Evolutionary conservation across 2,113 vertebrate species (phyloP), one percentile per base, ranked within the genome.

Genomic region (Vanacampus margaritifer): DNA sequence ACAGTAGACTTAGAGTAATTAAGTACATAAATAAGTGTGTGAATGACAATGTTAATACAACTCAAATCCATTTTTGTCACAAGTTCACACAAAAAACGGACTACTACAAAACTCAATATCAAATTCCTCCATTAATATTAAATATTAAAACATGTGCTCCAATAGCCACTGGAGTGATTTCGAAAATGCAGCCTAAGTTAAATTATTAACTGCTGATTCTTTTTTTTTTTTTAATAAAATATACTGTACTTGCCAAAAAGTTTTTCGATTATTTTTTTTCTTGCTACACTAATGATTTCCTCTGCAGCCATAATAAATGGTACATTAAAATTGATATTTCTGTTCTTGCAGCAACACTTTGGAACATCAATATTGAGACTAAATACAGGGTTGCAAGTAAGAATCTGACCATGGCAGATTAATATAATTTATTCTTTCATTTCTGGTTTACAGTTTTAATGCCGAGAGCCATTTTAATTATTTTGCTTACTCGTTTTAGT

Each of bases 271-370:
- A 23, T 5, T 32, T 35, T 57, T 57, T 17, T 35, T 26, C 23
- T 57, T 32, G 13, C 54, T 57, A 32, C 26, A 17, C 5, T 17
- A 32, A 57, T 32, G 54, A 32, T 57, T 17, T 32, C 26, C 54
- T 57, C 24, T 32, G 6, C 13, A 32, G 48, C 26, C 16, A 32
- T 63, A 26, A 56, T 8, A 16, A 24, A 53, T 51, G 21, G n/a
- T 51, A 51, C n/a, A 51, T 51, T 51, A 51, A 51, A n/a, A 51
- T 51, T n/a, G 21, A 51, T 51, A 51, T 51, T 51, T n/a, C n/a
- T 10, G 21, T 21, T 51, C 48, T n/a, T 51, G 48, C 48, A 51
- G 7, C 21, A 11, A 3, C 21, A 51, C 10, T 23, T 51, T 51
- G n/a, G 21, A 51, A 51, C 21, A 51, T 23, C 48, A 23, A 51